Evolutionary conservation across 2,797 vertebrate species (phyloP), one percentile per base, ranked within the genome.

Genomic region (Champsocephalus gunnari): DNA sequence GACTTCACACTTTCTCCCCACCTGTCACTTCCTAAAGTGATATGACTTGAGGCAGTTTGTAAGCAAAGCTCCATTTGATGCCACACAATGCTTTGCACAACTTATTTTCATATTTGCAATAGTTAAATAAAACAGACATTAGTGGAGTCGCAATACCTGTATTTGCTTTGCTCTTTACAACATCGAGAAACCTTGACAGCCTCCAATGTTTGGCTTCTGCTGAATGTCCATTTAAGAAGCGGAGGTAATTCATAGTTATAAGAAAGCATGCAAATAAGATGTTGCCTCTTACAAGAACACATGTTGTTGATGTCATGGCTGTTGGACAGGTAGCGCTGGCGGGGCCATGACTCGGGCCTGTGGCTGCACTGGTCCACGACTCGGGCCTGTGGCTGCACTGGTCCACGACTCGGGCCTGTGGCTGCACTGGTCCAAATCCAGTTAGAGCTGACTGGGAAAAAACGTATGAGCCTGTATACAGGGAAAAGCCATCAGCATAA

Each of bases 401-500:
- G n/a, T n/a, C 19, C 83, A 60, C 77, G 83, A 86, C 87, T 87
- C 81, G 68, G 79, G 50, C 65, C 17, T 78, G 76, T 75, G 56
- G 14, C 63, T 56, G 45, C 64, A 61, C 76, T 58, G 73, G 79
- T 66, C 63, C 74, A 67, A 79, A 54, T 86, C 82, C 70, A 80
- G 75, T 74, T 73, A 84, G 71, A 81, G 87, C 89, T 90, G 90
- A 92, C 91, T 82, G 79, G 77, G 76, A 86, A 87, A 87, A 83
- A 66, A 73, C 62, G 1, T 75, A 71, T 74, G 78, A 14, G 71
- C 58, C 68, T 58, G 75, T 82, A 70, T 88, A 95, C 93, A 95
- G 91, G 89, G 87, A 93, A 95, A 95, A 92, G 91, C 93, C 94
- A 95, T 95, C 94, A 95, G 90, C 88, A 94, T 95, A 80, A 96